phyloP scores from a whole-genome alignment of 2,888 invertebrate genomes.

The Amiota minor region DNA sequence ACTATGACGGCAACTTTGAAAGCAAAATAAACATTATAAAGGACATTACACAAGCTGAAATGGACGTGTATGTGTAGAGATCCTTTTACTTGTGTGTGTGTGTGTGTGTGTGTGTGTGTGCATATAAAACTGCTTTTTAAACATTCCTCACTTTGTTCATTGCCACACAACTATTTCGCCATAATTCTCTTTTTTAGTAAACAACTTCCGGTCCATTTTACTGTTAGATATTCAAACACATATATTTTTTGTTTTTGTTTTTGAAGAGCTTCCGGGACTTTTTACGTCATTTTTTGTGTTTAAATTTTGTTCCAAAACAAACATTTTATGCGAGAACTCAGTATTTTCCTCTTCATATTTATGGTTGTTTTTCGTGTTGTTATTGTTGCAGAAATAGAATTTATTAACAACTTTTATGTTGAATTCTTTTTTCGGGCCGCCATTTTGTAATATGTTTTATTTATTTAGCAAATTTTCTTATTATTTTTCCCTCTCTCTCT shows the following conservation, averaged over 20 bases:
- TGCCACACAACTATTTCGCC: neutral
- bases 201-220: conserved; percentile 24
- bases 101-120: conserved; percentile 2
- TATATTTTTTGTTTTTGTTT: neutral
- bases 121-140: neutral
- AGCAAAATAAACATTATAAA: conserved; percentile 5
- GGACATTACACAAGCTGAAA: neutral
- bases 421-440: conserved; percentile 4
- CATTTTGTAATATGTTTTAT: conserved; percentile 18
- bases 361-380: neutral
- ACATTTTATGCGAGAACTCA: conserved; percentile 6
- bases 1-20: too few relatives aligned
- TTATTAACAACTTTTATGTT: conserved; percentile 22
- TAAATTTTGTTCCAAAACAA: neutral
- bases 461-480: neutral
- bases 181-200: neutral
- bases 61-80: too few relatives aligned
- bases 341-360: neutral
- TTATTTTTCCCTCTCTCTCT: neutral
- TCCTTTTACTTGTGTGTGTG: neutral
- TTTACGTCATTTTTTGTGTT: neutral
- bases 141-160: neutral
- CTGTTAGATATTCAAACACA: neutral
- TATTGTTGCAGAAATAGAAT: neutral
- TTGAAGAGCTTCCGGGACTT: neutral